Conservation (phyloP, 30 jellyfish, hydroid and myxozoan genomes). For the Hydractinia symbiolongicarpus region DNA sequence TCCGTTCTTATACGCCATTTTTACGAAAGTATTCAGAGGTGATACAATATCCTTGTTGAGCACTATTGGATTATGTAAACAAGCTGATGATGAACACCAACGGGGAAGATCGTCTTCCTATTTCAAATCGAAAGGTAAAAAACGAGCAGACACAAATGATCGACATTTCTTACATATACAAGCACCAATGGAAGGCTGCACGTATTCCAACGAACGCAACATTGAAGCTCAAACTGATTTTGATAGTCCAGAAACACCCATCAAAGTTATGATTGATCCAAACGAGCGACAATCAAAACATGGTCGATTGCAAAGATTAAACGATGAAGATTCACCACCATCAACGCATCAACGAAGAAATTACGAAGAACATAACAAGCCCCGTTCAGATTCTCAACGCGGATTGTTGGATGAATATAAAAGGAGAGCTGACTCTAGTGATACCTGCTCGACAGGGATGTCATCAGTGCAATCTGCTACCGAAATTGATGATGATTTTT, state of each 20-base stretch:
- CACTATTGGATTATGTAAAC: conserved; percentile 25
- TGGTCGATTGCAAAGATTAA: conserved; percentile 5
- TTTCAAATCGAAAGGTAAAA: background rate
- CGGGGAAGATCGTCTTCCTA: background rate
- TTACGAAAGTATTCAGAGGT: conserved; percentile 80
- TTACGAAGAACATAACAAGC: background rate
- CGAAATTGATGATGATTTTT: conserved; percentile 16
- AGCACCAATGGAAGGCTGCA: conserved; percentile 9
- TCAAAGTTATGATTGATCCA: conserved; percentile 20
- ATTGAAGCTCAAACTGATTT: conserved; percentile 18
- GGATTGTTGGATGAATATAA: conserved; percentile 17
- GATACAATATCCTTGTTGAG: conserved; percentile 60
- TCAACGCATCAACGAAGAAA: background rate
- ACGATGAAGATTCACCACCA: conserved; percentile 4
- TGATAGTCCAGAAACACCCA: conserved; percentile 25
- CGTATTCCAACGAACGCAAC: conserved; percentile 5
- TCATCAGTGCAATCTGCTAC: background rate
- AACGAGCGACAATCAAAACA: background rate
- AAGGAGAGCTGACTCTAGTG: background rate
- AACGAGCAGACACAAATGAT: background rate
- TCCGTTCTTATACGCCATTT: conserved; percentile 88
- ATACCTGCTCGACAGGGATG: conserved; percentile 11
- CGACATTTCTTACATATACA: conserved; percentile 12
- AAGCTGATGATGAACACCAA: background rate
- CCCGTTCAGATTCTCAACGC: conserved; percentile 18